A percentile compares a stretch with the other conserved stretches of the same genome.
These are phyloP conservation scores for Actenoides hombroni DNA, from an alignment of 2,113 vertebrate genomes.

Conservation along the genomic window DNA sequence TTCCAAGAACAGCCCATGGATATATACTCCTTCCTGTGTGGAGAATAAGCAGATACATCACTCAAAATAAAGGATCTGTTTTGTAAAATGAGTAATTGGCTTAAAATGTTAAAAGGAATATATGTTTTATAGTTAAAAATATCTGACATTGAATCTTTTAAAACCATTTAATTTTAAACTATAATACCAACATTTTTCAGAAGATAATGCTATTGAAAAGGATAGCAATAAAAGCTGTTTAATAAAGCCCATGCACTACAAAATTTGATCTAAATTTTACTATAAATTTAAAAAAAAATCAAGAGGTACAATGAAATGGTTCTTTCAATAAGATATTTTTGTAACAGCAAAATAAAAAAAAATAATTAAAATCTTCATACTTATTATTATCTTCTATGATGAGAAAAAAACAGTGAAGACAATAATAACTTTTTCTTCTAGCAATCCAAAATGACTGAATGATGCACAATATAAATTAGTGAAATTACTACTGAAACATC, in stretches of 20 bases:
- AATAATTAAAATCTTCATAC: background rate
- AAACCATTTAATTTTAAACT: background rate
- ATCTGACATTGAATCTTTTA: background rate
- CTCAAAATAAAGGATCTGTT: background rate
- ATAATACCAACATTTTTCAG: background rate
- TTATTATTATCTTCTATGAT: background rate
- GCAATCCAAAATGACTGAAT: background rate
- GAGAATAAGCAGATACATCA: background rate
- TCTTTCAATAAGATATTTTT: background rate
- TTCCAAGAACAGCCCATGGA: conserved; percentile 77
- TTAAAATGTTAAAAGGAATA: background rate
- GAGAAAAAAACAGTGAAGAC: background rate
- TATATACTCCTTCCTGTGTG: conserved; percentile 77
- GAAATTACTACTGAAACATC: background rate
- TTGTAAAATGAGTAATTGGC: background rate
- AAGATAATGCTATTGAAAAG: background rate
- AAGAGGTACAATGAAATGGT: background rate
- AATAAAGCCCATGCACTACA: background rate
- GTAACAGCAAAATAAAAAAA: background rate
- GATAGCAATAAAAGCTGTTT: background rate
- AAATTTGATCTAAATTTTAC: background rate
- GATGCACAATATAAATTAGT: background rate
- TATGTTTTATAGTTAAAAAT: background rate
- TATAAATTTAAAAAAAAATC: background rate
- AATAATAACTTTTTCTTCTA: background rate